Percentiles rank a stretch among this genome's conserved stretches.
Evolutionary conservation across 2,888 invertebrate genomes (phyloP).

Genomic region (Troides helena): DNA sequence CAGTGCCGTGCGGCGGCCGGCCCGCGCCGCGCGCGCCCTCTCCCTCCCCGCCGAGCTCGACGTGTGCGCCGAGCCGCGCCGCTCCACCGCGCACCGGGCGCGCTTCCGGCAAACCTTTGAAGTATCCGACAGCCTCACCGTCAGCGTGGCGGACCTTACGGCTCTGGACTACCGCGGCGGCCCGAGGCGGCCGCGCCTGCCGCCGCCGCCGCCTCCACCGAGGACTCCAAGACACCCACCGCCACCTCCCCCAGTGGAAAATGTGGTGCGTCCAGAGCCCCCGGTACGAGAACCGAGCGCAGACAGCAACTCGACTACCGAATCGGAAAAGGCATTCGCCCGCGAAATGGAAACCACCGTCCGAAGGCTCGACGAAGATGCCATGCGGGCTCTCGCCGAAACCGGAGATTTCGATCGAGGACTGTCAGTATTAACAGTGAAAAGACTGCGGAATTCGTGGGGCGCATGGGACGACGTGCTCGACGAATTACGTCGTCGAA

Average conservation of each 20-base stretch:
- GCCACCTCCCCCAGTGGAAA: conserved; percentile 45
- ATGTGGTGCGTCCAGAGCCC: conserved; percentile 34
- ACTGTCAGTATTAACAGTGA: conserved; percentile 79
- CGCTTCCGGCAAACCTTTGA: conserved; percentile 73
- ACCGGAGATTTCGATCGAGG: conserved; percentile 79
- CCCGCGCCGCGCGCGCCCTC: conserved; percentile 68
- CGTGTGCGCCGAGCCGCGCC: conserved; percentile 76
- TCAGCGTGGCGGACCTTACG: conserved; percentile 82
- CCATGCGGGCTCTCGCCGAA: conserved; percentile 69
- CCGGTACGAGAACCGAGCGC: conserved; percentile 69
- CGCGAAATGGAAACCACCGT: conserved; percentile 74
- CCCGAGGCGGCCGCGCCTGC: conserved; percentile 57
- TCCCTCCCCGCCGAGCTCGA: conserved; percentile 84
- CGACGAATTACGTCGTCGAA: conserved; percentile 68
- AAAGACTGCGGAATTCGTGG: conserved; percentile 70
- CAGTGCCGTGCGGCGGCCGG: conserved; percentile 58
- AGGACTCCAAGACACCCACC: conserved; percentile 42
- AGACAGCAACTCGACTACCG: conserved; percentile 72
- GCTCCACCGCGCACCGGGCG: conserved; percentile 58
- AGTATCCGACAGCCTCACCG: conserved; percentile 75
- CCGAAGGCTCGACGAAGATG: conserved; percentile 65
- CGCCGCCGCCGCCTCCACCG: conserved; percentile 62
- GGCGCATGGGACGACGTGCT: conserved; percentile 77
- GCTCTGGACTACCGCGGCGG: conserved; percentile 78
- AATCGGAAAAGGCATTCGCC: conserved; percentile 70